Evolutionary conservation across 2,888 invertebrate species (phyloP), one percentile per base, ranked within the genome.

Genomic region (Nowickia ferox): DNA sequence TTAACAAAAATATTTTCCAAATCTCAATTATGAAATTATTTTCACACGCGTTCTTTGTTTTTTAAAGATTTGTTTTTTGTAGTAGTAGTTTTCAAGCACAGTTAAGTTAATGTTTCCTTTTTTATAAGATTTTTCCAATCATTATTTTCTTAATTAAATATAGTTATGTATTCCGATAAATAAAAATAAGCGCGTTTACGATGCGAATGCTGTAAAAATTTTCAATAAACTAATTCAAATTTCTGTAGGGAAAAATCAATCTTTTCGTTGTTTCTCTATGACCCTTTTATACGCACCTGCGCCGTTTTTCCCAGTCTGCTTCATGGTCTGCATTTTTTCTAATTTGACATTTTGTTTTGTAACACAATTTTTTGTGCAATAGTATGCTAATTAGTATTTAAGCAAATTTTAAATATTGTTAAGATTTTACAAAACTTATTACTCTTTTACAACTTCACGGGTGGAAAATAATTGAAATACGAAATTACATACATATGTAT

Each of bases 211-310:
- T 83, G 46, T 83, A 83, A 87, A 87, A 88, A 63, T 88, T 87
- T 88, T 87, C 88, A 84, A 85, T 87, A 87, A 88, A 88, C 87
- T 87, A 85, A 88, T 86, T 87, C 76, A 13, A 76, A 83, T 65
- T 75, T 83, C 66, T 84, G 81, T 83, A 87, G 84, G 75, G 89
- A 91, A 91, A 91, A 91, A 91, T 91, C 91, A 91, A 91, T 91
- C 91, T 89, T 91, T 89, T 90, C 76, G 69, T 84, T 69, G 87
- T 71, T 84, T 84, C 81, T 82, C 82, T 81, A 65, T 80, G 78
- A 79, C 74, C 85, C 68, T 81, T 84, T 61, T 65, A 17, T 72
- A 76, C 74, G 85, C 86, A 86, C 86, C 83, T 86, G 86, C 86
- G 86, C 86, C 65, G 38, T 69, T 65, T 77, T 51, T 48, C 17